phyloP scores from a whole-genome alignment of 2,797 vertebrate genomes.

The Hydrocynus forskahlii region DNA sequence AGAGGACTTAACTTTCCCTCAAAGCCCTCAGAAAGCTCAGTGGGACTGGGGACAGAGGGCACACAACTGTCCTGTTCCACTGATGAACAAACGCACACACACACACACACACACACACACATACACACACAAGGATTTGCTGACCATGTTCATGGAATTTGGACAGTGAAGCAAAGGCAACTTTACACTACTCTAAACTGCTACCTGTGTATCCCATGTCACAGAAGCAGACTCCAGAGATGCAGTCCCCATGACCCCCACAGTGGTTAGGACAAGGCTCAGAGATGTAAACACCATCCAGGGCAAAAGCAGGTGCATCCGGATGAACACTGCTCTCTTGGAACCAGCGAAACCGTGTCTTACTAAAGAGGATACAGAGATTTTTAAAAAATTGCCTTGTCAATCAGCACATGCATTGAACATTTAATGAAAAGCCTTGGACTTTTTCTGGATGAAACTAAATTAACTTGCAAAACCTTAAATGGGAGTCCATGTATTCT shows the following conservation, averaged over 20 bases:
- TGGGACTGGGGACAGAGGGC: constrained; percentile 85
- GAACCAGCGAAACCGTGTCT: constrained; percentile 98
- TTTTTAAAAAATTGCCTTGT: not conserved
- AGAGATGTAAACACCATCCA: constrained; percentile 96
- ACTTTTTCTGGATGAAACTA: not conserved
- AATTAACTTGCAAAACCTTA: not conserved
- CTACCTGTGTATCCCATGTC: constrained; percentile 95
- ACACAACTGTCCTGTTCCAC: constrained; percentile 95
- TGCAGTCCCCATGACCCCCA: constrained; percentile 93
- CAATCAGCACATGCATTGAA: not conserved
- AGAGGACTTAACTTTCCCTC: constrained; percentile 95
- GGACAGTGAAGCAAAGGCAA: not conserved
- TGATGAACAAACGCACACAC: constrained; percentile 58
- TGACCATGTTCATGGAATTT: not conserved
- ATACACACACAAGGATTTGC: constrained; percentile 36
- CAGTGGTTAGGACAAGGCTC: constrained; percentile 96
- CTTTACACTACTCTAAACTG: not conserved
- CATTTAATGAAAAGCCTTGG: not conserved
- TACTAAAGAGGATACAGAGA: constrained; percentile 76
- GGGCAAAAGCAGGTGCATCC: constrained; percentile 87
- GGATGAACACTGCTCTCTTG: constrained; percentile 92
- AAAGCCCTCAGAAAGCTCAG: constrained; percentile 94
- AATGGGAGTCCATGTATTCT: not conserved
- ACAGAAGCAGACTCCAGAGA: constrained; percentile 97
- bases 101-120: not conserved